phyloP scores from a whole-genome alignment of 2,113 vertebrate genomes.

The Erythrolamprus reginae region DNA sequence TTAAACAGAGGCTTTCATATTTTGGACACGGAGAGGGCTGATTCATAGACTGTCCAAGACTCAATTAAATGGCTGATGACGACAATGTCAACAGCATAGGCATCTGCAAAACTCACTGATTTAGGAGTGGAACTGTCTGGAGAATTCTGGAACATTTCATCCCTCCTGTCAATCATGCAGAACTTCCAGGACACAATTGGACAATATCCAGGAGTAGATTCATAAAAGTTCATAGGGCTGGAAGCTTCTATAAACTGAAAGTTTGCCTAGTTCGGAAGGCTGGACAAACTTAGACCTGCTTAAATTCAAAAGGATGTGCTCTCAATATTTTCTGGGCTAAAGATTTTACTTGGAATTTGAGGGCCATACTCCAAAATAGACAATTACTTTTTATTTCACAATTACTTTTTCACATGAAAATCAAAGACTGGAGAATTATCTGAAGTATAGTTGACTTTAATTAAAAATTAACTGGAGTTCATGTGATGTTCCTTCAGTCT shows the following conservation, averaged over 20 bases:
- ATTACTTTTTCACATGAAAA: not conserved
- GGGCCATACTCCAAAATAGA: not conserved
- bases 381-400: not conserved
- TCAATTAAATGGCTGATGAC: not conserved
- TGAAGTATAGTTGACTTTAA: not conserved
- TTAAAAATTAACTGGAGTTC: not conserved
- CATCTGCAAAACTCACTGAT: not conserved
- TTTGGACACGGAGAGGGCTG: not conserved
- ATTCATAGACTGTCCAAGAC: too few relatives aligned
- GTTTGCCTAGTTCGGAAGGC: not conserved
- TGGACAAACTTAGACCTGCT: not conserved
- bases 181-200: not conserved
- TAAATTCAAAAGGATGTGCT: not conserved
- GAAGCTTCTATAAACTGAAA: not conserved
- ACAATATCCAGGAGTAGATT: not conserved
- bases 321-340: not conserved
- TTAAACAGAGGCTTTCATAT: not conserved
- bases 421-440: not conserved
- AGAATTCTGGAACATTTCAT: not conserved
- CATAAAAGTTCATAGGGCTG: not conserved
- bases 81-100: not conserved
- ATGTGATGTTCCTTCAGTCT: not conserved
- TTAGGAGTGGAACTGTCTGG: not conserved
- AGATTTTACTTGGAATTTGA: not conserved
- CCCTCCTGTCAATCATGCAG: not conserved